phyloP scores from a whole-genome alignment of 2,888 invertebrate genomes.

The Ferrisia virgata region DNA sequence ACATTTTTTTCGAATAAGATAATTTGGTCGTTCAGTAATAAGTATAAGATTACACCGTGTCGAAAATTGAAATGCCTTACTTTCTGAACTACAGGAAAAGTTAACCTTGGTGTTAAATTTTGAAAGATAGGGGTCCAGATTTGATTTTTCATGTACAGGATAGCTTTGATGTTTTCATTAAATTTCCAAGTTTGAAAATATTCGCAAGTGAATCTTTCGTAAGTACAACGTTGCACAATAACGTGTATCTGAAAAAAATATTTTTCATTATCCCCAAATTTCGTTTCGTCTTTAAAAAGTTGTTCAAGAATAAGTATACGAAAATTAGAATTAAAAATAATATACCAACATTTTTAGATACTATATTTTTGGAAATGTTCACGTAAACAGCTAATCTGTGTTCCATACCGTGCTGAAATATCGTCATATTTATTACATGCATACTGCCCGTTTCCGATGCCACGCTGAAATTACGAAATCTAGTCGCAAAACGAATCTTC shows the following conservation, averaged over 20 bases:
- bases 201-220: background rate
- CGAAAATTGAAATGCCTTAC: too few relatives aligned
- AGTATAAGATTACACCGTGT: too few relatives aligned
- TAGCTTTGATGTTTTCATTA: background rate
- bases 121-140: background rate
- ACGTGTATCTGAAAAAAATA: background rate
- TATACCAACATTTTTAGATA: background rate
- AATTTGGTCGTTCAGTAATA: too few relatives aligned
- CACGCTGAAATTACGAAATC: background rate
- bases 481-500: background rate
- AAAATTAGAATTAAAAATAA: too few relatives aligned
- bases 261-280: too few relatives aligned
- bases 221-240: background rate
- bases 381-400: background rate
- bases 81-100: background rate
- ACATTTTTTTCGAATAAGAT: background rate
- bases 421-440: background rate
- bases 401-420: background rate
- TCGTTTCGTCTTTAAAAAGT: too few relatives aligned
- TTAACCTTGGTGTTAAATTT: background rate
- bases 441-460: background rate
- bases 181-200: slow-evolving; percentile 17
- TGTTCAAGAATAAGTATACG: too few relatives aligned
- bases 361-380: background rate
- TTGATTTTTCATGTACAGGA: slow-evolving; percentile 20